A percentile compares a stretch with the other conserved stretches of the same genome.
phyloP scores from a whole-genome alignment of 2,888 invertebrate species.

The Drosophila subsilvestris region DNA sequence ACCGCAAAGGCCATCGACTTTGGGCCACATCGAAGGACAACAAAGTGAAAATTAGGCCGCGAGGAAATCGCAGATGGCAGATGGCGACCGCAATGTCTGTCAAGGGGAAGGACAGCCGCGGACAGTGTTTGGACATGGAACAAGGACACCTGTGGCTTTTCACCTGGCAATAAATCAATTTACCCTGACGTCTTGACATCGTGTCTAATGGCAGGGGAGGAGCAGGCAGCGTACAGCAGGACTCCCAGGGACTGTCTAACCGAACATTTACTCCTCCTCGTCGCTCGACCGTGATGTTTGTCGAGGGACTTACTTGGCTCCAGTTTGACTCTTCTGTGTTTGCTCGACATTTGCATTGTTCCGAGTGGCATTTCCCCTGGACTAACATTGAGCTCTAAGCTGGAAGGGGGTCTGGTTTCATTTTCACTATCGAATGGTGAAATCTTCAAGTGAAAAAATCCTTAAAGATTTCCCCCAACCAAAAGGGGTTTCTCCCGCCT shows the following conservation, averaged over 20 bases:
- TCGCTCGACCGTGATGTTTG: constrained; percentile 32
- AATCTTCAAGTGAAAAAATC: constrained; percentile 5
- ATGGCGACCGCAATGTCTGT: constrained; percentile 69
- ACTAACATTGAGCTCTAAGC: background rate
- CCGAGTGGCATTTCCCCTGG: background rate
- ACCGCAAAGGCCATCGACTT: constrained; percentile 56
- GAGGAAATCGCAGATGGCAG: constrained; percentile 47
- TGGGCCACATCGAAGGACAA: constrained; percentile 52
- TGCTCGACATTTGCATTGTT: constrained; percentile 31
- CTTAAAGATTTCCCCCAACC: background rate
- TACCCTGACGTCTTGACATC: constrained; percentile 61
- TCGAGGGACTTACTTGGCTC: constrained; percentile 24
- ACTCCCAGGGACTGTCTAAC: constrained; percentile 2
- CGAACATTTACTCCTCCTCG: constrained; percentile 9
- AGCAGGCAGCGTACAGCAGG: constrained; percentile 26
- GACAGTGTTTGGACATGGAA: constrained; percentile 29
- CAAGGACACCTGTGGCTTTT: constrained; percentile 71
- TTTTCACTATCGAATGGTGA: background rate
- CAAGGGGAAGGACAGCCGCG: constrained; percentile 50
- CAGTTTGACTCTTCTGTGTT: constrained; percentile 14
- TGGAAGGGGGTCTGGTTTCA: background rate
- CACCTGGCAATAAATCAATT: constrained; percentile 67
- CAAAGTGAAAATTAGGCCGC: constrained; percentile 64
- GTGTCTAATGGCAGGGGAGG: constrained; percentile 49
- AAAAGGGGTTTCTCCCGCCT: background rate